Base-by-base conservation (phyloP, 2,888 invertebrate genomes). In the Xestia rhomboidea region DNA sequence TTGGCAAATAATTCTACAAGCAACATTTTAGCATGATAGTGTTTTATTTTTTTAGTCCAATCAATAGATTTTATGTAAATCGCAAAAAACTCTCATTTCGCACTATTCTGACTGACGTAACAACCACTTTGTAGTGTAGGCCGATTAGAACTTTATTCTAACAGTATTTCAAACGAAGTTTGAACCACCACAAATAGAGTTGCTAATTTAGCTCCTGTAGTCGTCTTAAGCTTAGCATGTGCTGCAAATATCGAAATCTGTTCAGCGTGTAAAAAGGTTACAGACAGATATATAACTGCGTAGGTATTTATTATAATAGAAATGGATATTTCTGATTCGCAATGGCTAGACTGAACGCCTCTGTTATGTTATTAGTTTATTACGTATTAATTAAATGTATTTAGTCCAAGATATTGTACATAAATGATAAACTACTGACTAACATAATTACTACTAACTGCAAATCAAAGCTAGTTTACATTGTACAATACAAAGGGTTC, bases 361-460 rank as follows among this genome's bases (percentile, higher is more conserved):
- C 34, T 5, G 6, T 51, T 24, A 62, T n/a, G 18, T 68, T 63
- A 63, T 27, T 62, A 77, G 27, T 60, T 3, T 0, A 21, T 13
- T 27, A 38, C 8, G 7, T 41, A 38, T 18, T 77, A 68, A 57
- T 77, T 38, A n/a, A 64, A 77, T 64, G 63, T 77, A 77, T 69
- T 69, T 21, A 57, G 64, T 57, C 38, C 46, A 30, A 30, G 77
- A 69, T 69, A 69, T 44, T 51, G 41, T 51, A 76, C 5, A 49
- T 24, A n/a, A 24, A 38, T 11, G 0, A 44, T 24, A 41, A 10
- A 49, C n/a, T 66, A 49, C 34, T 13, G 3, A 63, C 21, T 27
- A 51, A 51, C 15, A 27, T 72, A 41, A 62, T 46, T 30, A 54
- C 15, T 21, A 64, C 44, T 76, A 24, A 75, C 24, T 49, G 5